Evolutionary conservation across 2,888 invertebrate genomes (phyloP), one percentile per base, ranked within the genome.

Genomic region (Torymus auratus): DNA sequence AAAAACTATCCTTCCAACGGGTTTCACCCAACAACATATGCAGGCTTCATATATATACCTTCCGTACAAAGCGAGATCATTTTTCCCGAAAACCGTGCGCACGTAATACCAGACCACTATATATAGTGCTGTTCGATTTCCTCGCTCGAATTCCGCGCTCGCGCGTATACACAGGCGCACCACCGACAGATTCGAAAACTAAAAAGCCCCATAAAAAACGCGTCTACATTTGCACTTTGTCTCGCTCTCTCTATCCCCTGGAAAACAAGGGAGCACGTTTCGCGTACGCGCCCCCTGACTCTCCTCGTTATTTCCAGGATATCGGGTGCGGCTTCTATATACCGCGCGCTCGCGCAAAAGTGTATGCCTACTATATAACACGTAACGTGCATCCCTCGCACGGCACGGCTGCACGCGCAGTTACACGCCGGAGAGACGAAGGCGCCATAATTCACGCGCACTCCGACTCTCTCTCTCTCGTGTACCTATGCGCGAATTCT

Each of bases 231-330:
- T 28, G 76, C 58, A 53, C 78, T 76, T 72, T 74, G 20, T 61
- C 61, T 61, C 20, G 10, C 11, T 61, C 61, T 20, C 20, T 61
- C 23, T 11, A 23, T 61, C 61, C 14, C 23, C 14, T 23, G 23
- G 10, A 73, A 80, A 28, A 28, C 28, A 28, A 28, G 28, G 7
- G 28, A 28, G 3, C 28, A 4, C 82, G 79, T 62, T 82, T 76
- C 60, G 68, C 78, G 72, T 75, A 20, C 20, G 20, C 20, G 20
- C 67, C 68, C 75, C 28, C 56, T 15, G 70, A 65, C 17, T 62
- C 70, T 52, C 61, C 62, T 67, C 71, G 67, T 78, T 74, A 76
- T 78, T 72, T 82, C 68, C 56, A 67, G 65, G 74, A 74, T 72
- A 74, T 74, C 65, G 65, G n/a, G 56, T 23, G 69, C 77, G 71